Evolutionary conservation across 2,888 invertebrate species (phyloP), one percentile per base, ranked within the genome.

Genomic region (Ypsolopha scabrella): DNA sequence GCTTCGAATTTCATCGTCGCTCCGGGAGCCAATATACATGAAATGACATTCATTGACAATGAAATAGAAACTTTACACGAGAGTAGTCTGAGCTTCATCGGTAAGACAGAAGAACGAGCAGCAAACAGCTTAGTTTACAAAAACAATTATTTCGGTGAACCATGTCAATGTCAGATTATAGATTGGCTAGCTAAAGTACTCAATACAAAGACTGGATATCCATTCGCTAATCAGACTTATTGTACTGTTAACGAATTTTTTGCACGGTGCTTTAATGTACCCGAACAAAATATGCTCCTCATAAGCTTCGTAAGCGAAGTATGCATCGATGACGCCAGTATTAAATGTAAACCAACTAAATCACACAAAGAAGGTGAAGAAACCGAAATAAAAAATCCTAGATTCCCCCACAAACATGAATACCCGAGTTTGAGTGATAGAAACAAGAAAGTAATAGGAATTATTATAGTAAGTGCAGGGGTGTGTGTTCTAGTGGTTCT

Each of bases 191-290:
- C 76, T 6, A 75, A 80, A 49, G 73, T 88, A 13, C 72, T 88
- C 7, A 82, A 75, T 9, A 59, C 63, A n/a, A 60, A 65, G 9
- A 75, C 78, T 13, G 80, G 77, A 53, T 75, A 76, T 24, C 72
- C 79, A 14, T 86, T 88, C 24, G 73, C 81, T 50, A 55, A 55
- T 51, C 87, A 90, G 49, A 92, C 91, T 64, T 90, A 83, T 61
- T 93, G 93, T 65, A 85, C 88, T 0, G 88, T 92, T 0, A 86
- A 88, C 52, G 75, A 86, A 53, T 72, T 87, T 43, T 74, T 92
- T 14, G 89, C 91, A 4, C 78, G 82, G 41, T 93, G 93, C 65
- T 91, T 91, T 63, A 89, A 90, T 54, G 80, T 91, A 7, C 88
- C 88, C 0, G 88, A 90, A 58, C 91, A 90, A 45, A 89, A 90